A percentile compares a stretch with the other conserved stretches of the same genome.
These are phyloP conservation scores for Nanger granti DNA, from an alignment of 2,113 vertebrate genomes.

Conservation along the genomic window DNA sequence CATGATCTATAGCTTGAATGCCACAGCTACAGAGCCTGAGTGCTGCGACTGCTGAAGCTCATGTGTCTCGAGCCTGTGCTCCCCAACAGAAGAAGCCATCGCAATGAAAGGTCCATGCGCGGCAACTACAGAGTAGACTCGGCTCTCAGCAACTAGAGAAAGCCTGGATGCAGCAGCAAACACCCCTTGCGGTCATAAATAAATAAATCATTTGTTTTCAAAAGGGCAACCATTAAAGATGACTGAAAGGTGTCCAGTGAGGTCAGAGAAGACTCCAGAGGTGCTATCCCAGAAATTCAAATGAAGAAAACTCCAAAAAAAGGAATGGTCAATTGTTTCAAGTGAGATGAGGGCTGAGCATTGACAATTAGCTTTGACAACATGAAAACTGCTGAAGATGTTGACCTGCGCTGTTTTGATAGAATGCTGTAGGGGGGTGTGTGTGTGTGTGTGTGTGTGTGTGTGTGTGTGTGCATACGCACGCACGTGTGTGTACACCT, in stretches of 20 bases:
- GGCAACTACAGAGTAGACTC: neutral
- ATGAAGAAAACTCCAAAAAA: neutral
- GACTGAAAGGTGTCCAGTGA: neutral
- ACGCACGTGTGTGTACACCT: fast-evolving
- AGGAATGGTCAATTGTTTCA: neutral
- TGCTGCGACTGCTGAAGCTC: neutral
- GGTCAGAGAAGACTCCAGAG: neutral
- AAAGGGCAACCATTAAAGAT: neutral
- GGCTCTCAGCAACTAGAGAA: neutral
- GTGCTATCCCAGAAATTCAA: neutral
- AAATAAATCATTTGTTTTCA: neutral
- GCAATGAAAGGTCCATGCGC: fast-evolving
- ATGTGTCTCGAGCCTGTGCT: neutral
- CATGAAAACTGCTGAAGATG: neutral
- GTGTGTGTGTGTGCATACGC: no score
- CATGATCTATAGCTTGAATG: neutral
- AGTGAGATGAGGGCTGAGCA: neutral
- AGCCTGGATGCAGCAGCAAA: neutral
- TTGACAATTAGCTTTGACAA: neutral
- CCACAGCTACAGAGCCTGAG: neutral
- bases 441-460: neutral
- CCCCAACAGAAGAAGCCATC: neutral
- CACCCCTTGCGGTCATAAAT: neutral
- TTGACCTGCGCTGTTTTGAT: neutral
- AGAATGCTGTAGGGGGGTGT: neutral